Base-by-base conservation (phyloP, 1,140 invertebrate species). In the Bombus superbus region DNA sequence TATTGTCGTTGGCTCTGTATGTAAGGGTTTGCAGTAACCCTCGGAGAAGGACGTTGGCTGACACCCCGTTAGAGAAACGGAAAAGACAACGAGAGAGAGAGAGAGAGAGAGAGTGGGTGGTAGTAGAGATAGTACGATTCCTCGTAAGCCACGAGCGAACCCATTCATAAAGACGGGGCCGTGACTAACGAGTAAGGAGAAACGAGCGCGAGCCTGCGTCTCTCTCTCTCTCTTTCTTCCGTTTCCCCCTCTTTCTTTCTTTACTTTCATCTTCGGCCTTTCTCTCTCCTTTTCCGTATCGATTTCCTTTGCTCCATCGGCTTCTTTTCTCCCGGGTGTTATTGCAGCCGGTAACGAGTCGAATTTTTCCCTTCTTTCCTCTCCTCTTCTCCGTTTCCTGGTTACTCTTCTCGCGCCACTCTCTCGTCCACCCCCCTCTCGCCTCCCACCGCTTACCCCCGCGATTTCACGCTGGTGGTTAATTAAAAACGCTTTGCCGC, bases 121-220 rank as follows among this genome's bases (percentile, higher is more conserved):
- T 90, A 86, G 86, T 87, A 87, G 91, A 91, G 90, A 90, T 92
- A 93, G 91, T 92, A 90, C 88, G 92, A 93, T 92, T 93, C 89
- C 92, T 93, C 90, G 91, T 92, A 91, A 92, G 92, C 90, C 86
- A 88, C 89, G 86, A 92, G 89, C 89, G 90, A 91, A 92, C 89
- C 92, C 93, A 94, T 94, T 94, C 93, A 94, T 94, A 93, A 94
- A 94, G 92, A 93, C 88, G 89, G 85, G 87, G 91, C 91, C 91
- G 91, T 91, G 92, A 94, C 92, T 92, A 93, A 93, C 92, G 92
- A 93, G 91, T 89, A 91, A 90, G 84, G 85, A 92, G 86, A 92
- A 92, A 86, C 82, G 82, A 86, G 91, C 87, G 86, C 79, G 72
- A 87, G 76, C 86, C 68, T 79, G 53, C 84, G 75, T 71, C 81